Conservation (phyloP, 2,797 vertebrate genomes). For the Arctocebus calabarensis region DNA sequence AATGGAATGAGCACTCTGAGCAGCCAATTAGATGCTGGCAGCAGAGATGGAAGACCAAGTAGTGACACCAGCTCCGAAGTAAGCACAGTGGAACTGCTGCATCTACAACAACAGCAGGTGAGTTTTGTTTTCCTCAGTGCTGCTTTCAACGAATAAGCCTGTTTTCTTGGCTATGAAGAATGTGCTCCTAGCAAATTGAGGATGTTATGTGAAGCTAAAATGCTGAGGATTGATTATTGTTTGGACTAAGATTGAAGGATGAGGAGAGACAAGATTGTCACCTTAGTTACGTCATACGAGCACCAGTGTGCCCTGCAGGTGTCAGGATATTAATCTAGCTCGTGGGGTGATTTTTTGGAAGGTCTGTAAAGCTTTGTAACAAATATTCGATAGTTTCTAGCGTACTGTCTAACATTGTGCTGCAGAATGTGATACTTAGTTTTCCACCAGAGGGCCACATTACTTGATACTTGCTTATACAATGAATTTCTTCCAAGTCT, state of each 20-base stretch:
- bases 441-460: conserved; percentile 99
- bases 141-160: conserved; percentile 82
- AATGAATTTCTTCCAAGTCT: conserved; percentile 87
- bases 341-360: conserved; percentile 77
- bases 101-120: conserved; percentile 99
- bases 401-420: conserved; percentile 81
- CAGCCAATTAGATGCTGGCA: conserved; percentile 99
- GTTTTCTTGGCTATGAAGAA: conserved; percentile 62
- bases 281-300: conserved; percentile 66
- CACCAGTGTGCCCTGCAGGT: conserved; percentile 18
- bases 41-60: conserved; percentile 99
- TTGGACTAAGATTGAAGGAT: conserved; percentile 73
- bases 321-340: conserved; percentile 81
- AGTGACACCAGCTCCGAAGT: conserved; percentile 99
- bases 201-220: conserved; percentile 62
- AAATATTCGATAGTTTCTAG: conserved; percentile 83
- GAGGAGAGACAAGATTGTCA: conserved; percentile 56
- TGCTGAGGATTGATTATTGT: conserved; percentile 79
- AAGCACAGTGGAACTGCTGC: conserved; percentile 99
- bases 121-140: conserved; percentile 93
- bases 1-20: conserved; percentile 99
- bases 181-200: conserved; percentile 64
- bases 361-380: conserved; percentile 81
- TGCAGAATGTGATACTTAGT: conserved; percentile 87
- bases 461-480: conserved; percentile 90